Conservation (phyloP, 2,888 invertebrate species). For the Alitta virens region DNA sequence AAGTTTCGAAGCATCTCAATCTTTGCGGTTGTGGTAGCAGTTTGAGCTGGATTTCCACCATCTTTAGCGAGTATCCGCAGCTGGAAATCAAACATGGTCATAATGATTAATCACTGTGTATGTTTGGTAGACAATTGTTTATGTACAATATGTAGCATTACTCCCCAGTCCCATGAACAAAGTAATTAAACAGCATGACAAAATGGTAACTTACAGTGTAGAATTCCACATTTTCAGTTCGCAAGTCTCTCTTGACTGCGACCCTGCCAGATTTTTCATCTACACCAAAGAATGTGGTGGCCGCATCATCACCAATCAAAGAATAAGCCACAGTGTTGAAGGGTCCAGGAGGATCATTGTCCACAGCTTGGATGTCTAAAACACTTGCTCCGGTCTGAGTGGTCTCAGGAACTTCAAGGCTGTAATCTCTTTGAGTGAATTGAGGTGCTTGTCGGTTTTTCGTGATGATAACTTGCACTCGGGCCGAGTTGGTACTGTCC, state of each 20-base stretch:
- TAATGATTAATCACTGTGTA: not conserved
- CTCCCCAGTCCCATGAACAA: no score
- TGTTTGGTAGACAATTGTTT: not conserved
- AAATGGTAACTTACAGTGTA: conserved; percentile 21
- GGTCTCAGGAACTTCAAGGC: conserved; percentile 33
- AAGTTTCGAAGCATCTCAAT: conserved; percentile 30
- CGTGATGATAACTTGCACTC: conserved; percentile 23
- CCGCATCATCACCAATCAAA: conserved; percentile 43
- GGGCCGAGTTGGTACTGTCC: conserved; percentile 23
- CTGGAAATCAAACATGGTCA: conserved; percentile 27
- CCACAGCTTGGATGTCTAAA: conserved; percentile 33
- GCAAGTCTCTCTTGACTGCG: conserved; percentile 31
- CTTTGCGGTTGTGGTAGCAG: conserved; percentile 33
- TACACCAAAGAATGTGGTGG: conserved; percentile 37
- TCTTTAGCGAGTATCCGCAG: conserved; percentile 39
- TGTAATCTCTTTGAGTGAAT: conserved; percentile 24
- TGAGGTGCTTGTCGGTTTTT: conserved; percentile 22
- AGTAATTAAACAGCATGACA: no score
- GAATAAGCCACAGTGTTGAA: conserved; percentile 38
- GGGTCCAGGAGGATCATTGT: conserved; percentile 31
- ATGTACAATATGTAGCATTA: no score
- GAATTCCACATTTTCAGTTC: conserved; percentile 30
- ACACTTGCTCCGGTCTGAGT: conserved; percentile 26
- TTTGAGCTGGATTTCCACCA: conserved; percentile 34
- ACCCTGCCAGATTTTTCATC: conserved; percentile 33